Percentiles rank a stretch among this genome's conserved stretches.
Evolutionary conservation across 2,797 vertebrate species (phyloP).

Genomic region (Coccyzus lansbergi): DNA sequence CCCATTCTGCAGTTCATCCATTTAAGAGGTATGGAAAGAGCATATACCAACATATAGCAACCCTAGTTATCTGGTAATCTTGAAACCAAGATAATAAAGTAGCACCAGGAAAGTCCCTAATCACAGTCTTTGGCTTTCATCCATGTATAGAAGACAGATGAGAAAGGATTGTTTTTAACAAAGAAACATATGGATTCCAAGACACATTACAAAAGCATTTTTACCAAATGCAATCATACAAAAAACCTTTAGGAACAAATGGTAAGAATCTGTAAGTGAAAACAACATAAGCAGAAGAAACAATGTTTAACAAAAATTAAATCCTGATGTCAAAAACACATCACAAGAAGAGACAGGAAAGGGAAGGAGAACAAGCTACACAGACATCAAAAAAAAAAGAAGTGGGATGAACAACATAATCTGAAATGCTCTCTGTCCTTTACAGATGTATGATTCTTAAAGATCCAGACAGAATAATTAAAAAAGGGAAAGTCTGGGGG

Average conservation of each 20-base stretch:
- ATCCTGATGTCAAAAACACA: not conserved
- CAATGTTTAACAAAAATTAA: conserved; percentile 32
- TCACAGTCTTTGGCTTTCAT: not conserved
- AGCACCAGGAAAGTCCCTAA: not conserved
- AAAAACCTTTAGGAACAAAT: not conserved
- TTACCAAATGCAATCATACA: not conserved
- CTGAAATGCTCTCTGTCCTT: conserved; percentile 38
- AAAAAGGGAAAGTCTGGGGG: no score
- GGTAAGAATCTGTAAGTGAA: not conserved
- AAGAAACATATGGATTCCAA: not conserved
- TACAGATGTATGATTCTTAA: not conserved
- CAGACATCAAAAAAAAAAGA: conserved; percentile 20
- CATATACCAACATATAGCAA: no score
- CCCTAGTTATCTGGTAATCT: not conserved
- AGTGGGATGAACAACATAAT: not conserved
- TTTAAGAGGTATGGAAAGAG: no score
- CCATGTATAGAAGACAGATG: not conserved
- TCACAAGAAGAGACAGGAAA: conserved; percentile 21
- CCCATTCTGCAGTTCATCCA: no score
- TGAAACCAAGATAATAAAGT: not conserved
- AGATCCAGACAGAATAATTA: not conserved
- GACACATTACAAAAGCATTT: not conserved
- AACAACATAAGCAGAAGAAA: not conserved
- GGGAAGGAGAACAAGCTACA: not conserved
- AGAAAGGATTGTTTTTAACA: not conserved